Conservation (phyloP, 2,113 vertebrate genomes). For the Ciconia boyciana region DNA sequence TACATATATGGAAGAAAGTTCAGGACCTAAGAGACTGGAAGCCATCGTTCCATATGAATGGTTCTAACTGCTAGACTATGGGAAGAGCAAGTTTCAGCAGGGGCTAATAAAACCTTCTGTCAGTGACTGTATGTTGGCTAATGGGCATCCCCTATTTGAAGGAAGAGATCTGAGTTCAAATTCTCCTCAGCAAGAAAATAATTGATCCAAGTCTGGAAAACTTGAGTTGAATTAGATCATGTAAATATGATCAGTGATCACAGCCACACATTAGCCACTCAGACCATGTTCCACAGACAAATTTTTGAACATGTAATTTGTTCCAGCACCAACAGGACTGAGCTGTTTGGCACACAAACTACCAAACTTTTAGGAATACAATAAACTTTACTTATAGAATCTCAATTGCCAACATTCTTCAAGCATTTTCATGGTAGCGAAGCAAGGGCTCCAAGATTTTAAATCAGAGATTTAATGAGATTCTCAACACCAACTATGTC, state of each 20-base stretch:
- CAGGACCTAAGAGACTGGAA: background rate
- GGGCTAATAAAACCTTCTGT: background rate
- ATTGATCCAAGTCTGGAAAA: slow-evolving; percentile 8
- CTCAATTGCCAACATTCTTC: background rate
- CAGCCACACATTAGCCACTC: background rate
- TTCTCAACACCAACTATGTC: background rate
- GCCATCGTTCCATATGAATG: fast-evolving
- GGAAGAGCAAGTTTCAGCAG: background rate
- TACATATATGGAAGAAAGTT: background rate
- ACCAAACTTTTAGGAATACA: background rate
- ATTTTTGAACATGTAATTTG: background rate
- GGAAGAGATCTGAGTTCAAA: background rate
- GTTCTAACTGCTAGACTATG: background rate
- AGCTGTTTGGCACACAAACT: background rate
- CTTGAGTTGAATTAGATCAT: background rate
- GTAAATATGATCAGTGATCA: background rate
- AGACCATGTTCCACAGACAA: background rate
- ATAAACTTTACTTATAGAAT: background rate
- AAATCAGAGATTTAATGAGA: background rate
- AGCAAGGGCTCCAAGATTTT: background rate
- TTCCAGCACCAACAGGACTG: background rate
- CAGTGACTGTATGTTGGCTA: background rate
- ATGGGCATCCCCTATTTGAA: background rate
- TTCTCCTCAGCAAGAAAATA: slow-evolving; percentile 9
- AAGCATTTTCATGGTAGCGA: background rate